Evolutionary conservation across 2,888 invertebrate genomes (phyloP).

Genomic region (Adela reaumurella): DNA sequence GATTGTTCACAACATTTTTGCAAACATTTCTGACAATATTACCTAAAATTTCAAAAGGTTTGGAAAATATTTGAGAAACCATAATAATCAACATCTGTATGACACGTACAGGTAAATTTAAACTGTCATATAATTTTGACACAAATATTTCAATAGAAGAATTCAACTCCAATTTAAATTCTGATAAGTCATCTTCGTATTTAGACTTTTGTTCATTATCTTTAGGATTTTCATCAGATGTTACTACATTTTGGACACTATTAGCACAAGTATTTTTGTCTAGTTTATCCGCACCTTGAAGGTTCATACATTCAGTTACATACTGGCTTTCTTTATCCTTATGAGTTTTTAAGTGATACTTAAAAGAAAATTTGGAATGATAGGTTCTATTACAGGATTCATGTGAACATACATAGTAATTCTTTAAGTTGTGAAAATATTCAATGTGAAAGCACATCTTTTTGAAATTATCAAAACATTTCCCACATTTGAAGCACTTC

Average conservation of each 20-base stretch:
- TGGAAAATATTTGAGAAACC: not conserved
- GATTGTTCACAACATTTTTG: too few relatives aligned
- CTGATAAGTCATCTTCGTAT: not conserved
- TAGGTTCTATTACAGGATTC: constrained; percentile 2
- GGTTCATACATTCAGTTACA: too few relatives aligned
- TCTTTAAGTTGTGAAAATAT: constrained; percentile 2
- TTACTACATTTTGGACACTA: too few relatives aligned
- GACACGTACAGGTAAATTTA: not conserved
- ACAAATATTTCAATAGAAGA: not conserved
- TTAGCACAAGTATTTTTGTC: too few relatives aligned
- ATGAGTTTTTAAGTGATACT: constrained; percentile 1
- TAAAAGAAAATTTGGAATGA: constrained; percentile 3
- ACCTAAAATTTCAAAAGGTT: not conserved
- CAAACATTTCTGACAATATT: too few relatives aligned
- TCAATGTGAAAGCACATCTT: constrained; percentile 3
- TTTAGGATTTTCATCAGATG: too few relatives aligned
- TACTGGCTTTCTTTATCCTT: too few relatives aligned
- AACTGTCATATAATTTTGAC: not conserved
- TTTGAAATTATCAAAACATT: not conserved
- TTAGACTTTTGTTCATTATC: too few relatives aligned
- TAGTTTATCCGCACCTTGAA: too few relatives aligned
- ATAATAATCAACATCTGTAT: not conserved
- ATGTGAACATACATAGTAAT: constrained; percentile 4
- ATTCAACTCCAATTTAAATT: not conserved
- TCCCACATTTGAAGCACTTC: constrained; percentile 3